These are phyloP conservation scores for Spisula solida DNA, from an alignment of 2,888 invertebrate species.

Conservation along the genomic window DNA sequence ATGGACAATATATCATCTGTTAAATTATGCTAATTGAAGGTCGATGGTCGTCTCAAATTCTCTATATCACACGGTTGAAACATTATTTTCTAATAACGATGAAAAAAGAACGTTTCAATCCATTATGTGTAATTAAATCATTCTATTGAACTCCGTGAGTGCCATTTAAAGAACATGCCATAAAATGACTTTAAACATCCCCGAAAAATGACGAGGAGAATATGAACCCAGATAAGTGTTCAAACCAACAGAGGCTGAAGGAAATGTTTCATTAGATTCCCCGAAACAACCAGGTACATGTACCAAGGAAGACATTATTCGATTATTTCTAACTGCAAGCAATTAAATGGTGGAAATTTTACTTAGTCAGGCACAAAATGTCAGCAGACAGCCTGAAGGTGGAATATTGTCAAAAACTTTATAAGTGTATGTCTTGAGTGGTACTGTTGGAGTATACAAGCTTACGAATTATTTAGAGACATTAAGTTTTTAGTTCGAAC, in stretches of 20 bases:
- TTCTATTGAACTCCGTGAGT: slow-evolving; percentile 22
- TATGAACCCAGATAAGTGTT: not conserved
- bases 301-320: slow-evolving; percentile 31
- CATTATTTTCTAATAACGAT: not conserved
- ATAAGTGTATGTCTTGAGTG: slow-evolving; percentile 51
- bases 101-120: slow-evolving; percentile 2
- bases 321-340: slow-evolving; percentile 46
- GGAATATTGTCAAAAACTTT: slow-evolving; percentile 49
- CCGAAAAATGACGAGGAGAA: slow-evolving; percentile 4
- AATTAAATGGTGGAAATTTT: slow-evolving; percentile 57
- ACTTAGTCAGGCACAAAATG: slow-evolving; percentile 55
- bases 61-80: slow-evolving; percentile 19
- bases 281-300: not conserved
- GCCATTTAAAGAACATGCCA: slow-evolving; percentile 44
- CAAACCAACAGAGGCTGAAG: not conserved
- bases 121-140: slow-evolving; percentile 40
- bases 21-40: too few species aligned
- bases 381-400: slow-evolving; percentile 39
- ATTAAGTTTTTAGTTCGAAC: slow-evolving; percentile 47
- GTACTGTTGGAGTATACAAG: slow-evolving; percentile 48
- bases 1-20: too few species aligned
- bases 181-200: slow-evolving; percentile 40
- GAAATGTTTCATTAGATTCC: not conserved
- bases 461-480: slow-evolving; percentile 43
- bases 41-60: too few species aligned